Evolutionary conservation across 2,888 invertebrate genomes (phyloP), one percentile per base, ranked within the genome.

Genomic region (Sesia bembeciformis): DNA sequence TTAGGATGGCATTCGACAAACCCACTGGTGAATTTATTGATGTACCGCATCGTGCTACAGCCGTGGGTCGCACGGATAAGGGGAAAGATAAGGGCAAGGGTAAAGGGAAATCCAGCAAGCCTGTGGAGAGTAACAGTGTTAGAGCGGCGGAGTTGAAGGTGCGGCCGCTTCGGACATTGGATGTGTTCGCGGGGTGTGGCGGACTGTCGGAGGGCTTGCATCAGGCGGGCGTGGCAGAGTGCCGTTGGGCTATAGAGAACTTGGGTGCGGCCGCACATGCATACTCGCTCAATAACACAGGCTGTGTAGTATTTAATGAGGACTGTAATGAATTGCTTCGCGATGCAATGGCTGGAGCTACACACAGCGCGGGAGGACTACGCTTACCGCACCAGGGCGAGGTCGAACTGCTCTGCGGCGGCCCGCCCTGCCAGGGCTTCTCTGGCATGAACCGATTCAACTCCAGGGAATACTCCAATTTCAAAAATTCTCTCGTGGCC

Each of bases 391-490:
- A 90, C 73, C 94, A 92, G 70, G 96, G 96, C 0, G 94, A 96
- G 58, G 96, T 97, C 0, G 96, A 97, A 67, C 78, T 97, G 57
- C 78, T 97, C 40, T 95, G 95, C 69, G 97, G 96, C 5, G 96
- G 96, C 1, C 96, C 96, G 1, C 96, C 96, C 0, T 97, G 96
- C 72, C 96, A 97, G 79, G 96, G 96, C 3, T 97, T 96, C 82
- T 95, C 95, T 51, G 95, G 95, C 43, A 96, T 96, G 96, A 97
- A 97, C 78, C 87, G 96, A 53, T 97, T 96, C 78, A 96, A 95
- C 79, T 93, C 93, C 0, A 88, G 96, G 41, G 94, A 96, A 63
- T 96, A 96, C 77, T 96, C 96, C 3, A 90, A 93, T 61, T 96
- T 96, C 71, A 96, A 96, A 86, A 96, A 96, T 76, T 96, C 96